Base-by-base conservation (phyloP, 92 coral and sea anemone species). In the Parazoanthus darwini region DNA sequence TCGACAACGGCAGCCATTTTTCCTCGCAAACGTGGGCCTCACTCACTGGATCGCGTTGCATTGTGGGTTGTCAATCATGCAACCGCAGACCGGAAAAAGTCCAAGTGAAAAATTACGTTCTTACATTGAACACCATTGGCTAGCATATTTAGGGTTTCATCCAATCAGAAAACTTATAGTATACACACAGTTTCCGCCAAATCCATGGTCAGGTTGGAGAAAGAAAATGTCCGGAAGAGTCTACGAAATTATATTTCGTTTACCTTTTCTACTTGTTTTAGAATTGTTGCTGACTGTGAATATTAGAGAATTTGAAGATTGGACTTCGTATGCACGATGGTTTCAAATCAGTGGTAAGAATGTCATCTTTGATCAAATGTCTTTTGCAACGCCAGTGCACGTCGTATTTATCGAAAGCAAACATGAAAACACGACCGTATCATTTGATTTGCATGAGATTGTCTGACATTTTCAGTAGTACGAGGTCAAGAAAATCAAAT, bases 251-350 rank as follows among this genome's bases (percentile, higher is more conserved):
- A 59, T 93, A 8, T 90, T 96, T 77, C 95, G 99, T 77, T 86
- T 96, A 70, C 99, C 99, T 44, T 95, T 96, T 86, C 95, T 95
- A 56, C 82, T 96, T 37, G 78, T 91, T 79, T 73, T 95, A 81
- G 98, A 96, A 85, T 91, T 94, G 89, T 80, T 96, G 23, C 85
- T 96, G 9, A 88, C 94, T 50, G 77, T 92, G 38, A 95, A 95
- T 79, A 85, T 94, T 50, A 84, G 76, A 74, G 81, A 78, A 67
- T 93, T 88, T 85, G 90, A 87, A 44, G 91, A 93, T 4, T 92
- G 94, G 84, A 82, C 87, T 25, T 68, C 90, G 74, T 91, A 89
- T 91, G 94, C 90, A 79, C 92, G 94, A 76, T 66, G 89, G 22
- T 22, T 92, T 38, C 96, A 96, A 87, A 48, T 95, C 37, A 36